Base-by-base conservation (phyloP, 1,140 invertebrate species). In the Lepidurus couesii region DNA sequence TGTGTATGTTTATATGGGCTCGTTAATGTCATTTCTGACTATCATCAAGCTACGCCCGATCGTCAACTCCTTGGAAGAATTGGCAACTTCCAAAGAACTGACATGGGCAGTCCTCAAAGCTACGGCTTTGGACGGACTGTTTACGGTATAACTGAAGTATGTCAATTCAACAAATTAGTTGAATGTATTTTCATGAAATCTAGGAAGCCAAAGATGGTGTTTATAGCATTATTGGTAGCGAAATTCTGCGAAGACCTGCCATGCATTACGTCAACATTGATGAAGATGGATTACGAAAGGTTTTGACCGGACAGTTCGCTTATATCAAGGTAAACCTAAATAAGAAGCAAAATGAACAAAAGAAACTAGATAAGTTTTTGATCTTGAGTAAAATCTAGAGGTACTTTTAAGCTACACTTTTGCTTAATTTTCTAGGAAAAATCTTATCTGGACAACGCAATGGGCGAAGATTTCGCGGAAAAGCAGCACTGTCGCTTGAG, bases 361-460 rank as follows among this genome's bases (percentile, higher is more conserved):
- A 10, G 1, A 47, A 47, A 7, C 16, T 47, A 4, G 45, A 47
- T 2, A 47, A 47, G 16, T 11, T 7, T 47, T 10, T 47, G 45
- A 47, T 11, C 16, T 47, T 47, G 45, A 11, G 10, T 47, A 47
- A 34, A 34, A 34, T 34, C 34, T 5, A 8, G 10, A 47, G 10
- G 45, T 47, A 47, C 45, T 0, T 34, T 34, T 47, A 47, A 47
- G 45, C 45, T 47, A 16, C 16, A 10, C 16, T 16, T 47, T 16
- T 10, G 1, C 4, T 16, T 47, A 47, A 47, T 47, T 44, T 44
- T 42, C 8, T 26, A 84, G 84, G 84, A 84, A 80, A 82, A 82
- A 79, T 84, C 83, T 0, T 83, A 79, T 77, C 79, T 84, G 11
- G 83, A 84, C 73, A 82, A 83, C 11, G 83, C 82, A 13, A 79